phyloP scores from a whole-genome alignment of 2,113 vertebrate genomes.

The Noturus placidus region DNA sequence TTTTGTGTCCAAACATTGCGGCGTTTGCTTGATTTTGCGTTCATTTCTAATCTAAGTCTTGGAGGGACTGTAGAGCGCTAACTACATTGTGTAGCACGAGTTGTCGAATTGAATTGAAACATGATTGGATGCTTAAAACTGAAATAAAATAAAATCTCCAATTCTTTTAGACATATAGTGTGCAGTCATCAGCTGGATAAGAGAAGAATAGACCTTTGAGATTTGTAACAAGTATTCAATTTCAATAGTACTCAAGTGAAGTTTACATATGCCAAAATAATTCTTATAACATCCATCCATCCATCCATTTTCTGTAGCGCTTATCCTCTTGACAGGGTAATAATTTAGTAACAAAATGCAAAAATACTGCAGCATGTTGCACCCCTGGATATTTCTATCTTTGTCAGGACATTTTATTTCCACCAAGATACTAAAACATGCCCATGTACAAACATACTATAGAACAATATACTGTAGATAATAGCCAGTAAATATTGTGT shows the following conservation, averaged over 20 bases:
- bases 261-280: neutral
- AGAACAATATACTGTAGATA: constrained; percentile 3
- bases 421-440: neutral
- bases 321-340: neutral
- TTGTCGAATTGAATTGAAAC: neutral
- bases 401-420: neutral
- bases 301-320: too few relatives aligned
- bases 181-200: neutral
- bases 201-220: neutral
- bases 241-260: neutral
- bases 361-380: neutral
- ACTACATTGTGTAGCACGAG: neutral
- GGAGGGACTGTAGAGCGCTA: neutral
- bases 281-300: neutral
- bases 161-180: neutral
- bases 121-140: neutral
- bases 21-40: too few relatives aligned
- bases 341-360: neutral
- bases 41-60: too few relatives aligned
- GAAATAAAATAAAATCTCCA: neutral
- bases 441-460: neutral
- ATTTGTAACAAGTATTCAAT: neutral
- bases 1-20: too few relatives aligned
- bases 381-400: neutral
- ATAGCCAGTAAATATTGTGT: constrained; percentile 8